Conservation (phyloP, 2,113 vertebrate genomes). For the Anguilla japonica region DNA sequence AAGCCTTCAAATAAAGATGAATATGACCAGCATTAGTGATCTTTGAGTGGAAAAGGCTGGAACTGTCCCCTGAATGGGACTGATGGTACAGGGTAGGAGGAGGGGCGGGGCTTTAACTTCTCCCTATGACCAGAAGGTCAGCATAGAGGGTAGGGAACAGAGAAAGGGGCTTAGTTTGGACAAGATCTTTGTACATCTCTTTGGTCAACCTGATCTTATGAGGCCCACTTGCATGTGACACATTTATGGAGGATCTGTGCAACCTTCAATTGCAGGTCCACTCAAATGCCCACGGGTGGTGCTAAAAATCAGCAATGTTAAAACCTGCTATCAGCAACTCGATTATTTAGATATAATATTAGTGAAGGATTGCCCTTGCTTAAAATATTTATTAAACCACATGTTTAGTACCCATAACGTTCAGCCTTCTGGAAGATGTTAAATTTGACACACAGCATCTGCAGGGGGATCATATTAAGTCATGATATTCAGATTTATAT, state of each 20-base stretch:
- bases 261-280: neutral
- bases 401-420: too few species aligned
- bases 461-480: too few species aligned
- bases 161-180: neutral
- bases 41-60: neutral
- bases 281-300: neutral
- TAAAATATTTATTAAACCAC: neutral
- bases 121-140: neutral
- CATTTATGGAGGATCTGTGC: neutral
- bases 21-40: neutral
- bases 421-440: too few species aligned
- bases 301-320: neutral
- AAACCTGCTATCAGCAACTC: neutral
- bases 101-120: neutral
- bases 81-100: neutral
- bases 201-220: neutral
- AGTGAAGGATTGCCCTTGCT: neutral
- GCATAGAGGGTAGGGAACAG: neutral
- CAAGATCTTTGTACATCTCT: neutral
- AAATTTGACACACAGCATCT: too few species aligned
- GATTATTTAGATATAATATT: neutral
- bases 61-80: too few species aligned
- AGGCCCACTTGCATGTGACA: neutral
- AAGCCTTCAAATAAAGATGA: too few species aligned
- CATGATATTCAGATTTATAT: too few species aligned